These are phyloP conservation scores for Dolichopus griseipennis DNA, from an alignment of 2,888 invertebrate genomes.

Conservation along the genomic window DNA sequence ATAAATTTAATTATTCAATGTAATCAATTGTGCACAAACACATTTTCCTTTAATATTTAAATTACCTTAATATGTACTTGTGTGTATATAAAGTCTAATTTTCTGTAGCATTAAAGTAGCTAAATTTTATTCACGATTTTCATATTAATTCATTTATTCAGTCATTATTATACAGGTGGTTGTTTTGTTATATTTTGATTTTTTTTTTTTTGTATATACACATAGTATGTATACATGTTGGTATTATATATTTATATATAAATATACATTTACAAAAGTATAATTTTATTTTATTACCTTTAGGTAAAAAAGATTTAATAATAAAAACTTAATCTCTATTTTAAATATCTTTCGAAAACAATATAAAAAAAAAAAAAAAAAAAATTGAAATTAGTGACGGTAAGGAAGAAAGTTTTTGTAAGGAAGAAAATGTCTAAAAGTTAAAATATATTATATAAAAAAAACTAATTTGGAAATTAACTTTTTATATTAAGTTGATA, in stretches of 20 bases:
- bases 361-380: not conserved
- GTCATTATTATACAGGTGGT: not conserved
- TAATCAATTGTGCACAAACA: no score
- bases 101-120: no score
- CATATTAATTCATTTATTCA: no score
- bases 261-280: not conserved
- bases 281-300: not conserved
- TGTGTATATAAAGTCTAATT: no score
- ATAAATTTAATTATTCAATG: no score
- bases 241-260: no score
- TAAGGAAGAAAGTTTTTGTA: no score
- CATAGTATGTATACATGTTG: not conserved
- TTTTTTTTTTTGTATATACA: not conserved
- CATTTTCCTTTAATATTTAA: no score
- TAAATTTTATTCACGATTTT: no score
- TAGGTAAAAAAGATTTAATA: not conserved
- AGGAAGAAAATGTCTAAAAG: no score
- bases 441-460: not conserved
- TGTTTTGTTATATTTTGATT: not conserved
- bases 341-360: not conserved
- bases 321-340: not conserved
- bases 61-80: no score
- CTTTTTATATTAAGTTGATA: not conserved
- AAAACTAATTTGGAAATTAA: conserved; percentile 4
- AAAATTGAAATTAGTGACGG: no score